Conservation (phyloP, 2,888 invertebrate species). For the Gortyna flavago region DNA sequence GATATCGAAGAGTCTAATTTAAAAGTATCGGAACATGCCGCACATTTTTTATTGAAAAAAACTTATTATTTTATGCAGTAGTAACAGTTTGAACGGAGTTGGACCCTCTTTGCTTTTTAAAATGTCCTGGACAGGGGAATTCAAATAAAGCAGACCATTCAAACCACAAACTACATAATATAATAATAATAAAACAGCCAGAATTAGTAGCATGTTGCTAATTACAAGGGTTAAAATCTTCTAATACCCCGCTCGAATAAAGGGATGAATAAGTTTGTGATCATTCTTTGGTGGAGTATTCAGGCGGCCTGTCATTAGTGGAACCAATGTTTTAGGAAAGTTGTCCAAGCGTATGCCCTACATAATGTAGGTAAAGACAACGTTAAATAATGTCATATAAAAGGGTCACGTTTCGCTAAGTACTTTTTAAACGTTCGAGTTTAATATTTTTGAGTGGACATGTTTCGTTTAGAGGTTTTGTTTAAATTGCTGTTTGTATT, state of each 20-base stretch:
- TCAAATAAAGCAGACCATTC: slow-evolving; percentile 29
- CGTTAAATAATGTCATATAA: slow-evolving; percentile 80
- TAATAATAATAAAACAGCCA: slow-evolving; percentile 70
- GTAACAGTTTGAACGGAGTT: background rate
- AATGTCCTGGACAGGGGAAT: background rate
- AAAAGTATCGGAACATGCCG: slow-evolving; percentile 37
- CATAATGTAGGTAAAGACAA: slow-evolving; percentile 69
- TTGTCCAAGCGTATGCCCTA: slow-evolving; percentile 69
- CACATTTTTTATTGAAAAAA: slow-evolving; percentile 23
- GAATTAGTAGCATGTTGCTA: slow-evolving; percentile 78
- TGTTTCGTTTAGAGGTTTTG: slow-evolving; percentile 50
- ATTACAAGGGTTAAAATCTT: slow-evolving; percentile 82
- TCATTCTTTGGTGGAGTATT: slow-evolving; percentile 81
- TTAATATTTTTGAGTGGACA: slow-evolving; percentile 62
- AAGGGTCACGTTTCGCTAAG: slow-evolving; percentile 76
- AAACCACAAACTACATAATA: slow-evolving; percentile 50
- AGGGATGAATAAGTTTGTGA: slow-evolving; percentile 84
- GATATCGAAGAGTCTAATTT: slow-evolving; percentile 32
- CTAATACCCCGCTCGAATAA: slow-evolving; percentile 75
- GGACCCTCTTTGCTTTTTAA: background rate
- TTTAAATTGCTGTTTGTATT: slow-evolving; percentile 45
- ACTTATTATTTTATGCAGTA: background rate
- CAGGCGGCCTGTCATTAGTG: slow-evolving; percentile 82
- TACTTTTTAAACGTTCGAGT: slow-evolving; percentile 63
- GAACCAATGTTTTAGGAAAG: slow-evolving; percentile 80